Evolutionary conservation across 2,888 invertebrate genomes (phyloP), one percentile per base, ranked within the genome.

Genomic region (Andrena bicolor): DNA sequence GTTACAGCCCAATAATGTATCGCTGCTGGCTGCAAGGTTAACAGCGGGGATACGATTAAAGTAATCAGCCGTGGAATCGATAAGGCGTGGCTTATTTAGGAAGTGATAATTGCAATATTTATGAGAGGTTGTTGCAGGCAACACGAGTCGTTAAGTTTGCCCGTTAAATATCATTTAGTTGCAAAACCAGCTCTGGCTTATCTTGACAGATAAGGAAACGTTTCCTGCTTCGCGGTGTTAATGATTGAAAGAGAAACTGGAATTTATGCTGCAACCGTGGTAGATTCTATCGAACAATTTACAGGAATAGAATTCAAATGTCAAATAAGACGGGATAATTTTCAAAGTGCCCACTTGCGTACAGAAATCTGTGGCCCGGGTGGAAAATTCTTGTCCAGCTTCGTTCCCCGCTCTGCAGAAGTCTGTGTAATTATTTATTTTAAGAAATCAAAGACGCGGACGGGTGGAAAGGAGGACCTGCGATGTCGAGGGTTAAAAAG

Each of bases 71-170:
- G 64, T 58, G 51, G 79, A 64, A 79, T 79, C 77, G 77, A 77
- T 71, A 71, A 77, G 70, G 80, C 60, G 80, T 71, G 80, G 80
- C 70, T 77, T 80, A 66, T 77, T 80, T 71, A 80, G 61, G 80
- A 77, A 66, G 77, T 77, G 77, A 71, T 71, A 71, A 80, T 77
- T 80, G 80, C 70, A 71, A 76, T 76, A 79, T 79, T 79, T 79
- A 76, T 76, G 76, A n/a, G 58, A 23, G 49, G 64, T 49, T n/a
- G 58, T 69, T 51, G 28, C 68, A 23, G 13, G 35, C 58, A 70
- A 64, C 76, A 51, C 41, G 41, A 58, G 51, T 71, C 71, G 70
- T 80, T 71, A 71, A 71, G 48, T 60, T 71, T 61, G 20, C 65
- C 69, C 51, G 70, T 76, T 80, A 60, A 80, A 80, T 70, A 76